Evolutionary conservation across 1,140 invertebrate species (phyloP).

Genomic region (Platyura marginata): DNA sequence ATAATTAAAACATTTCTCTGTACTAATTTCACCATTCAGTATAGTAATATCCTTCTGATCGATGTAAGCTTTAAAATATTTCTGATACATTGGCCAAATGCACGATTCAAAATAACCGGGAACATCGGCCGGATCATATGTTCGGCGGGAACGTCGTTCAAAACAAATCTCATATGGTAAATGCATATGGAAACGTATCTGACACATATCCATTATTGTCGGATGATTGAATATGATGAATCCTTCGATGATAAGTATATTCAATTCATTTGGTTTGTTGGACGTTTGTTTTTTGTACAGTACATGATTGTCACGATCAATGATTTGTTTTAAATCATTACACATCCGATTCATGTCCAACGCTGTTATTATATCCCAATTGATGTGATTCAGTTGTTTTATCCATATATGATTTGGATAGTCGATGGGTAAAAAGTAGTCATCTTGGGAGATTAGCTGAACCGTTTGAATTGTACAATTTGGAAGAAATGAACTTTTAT

Average conservation of each 20-base stretch:
- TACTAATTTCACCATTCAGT: slow-evolving; percentile 14
- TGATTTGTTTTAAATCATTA: slow-evolving; percentile 29
- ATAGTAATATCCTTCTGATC: slow-evolving; percentile 21
- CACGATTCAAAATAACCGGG: slow-evolving; percentile 59
- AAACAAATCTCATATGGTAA: slow-evolving; percentile 44
- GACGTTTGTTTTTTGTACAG: neutral
- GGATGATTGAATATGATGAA: slow-evolving; percentile 55
- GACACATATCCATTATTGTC: slow-evolving; percentile 39
- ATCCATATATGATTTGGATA: slow-evolving; percentile 44
- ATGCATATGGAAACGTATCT: slow-evolving; percentile 53
- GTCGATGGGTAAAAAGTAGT: slow-evolving; percentile 51
- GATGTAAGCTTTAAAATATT: slow-evolving; percentile 18
- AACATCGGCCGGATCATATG: slow-evolving; percentile 59
- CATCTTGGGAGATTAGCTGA: slow-evolving; percentile 49
- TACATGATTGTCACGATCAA: slow-evolving; percentile 10
- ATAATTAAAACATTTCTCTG: neutral
- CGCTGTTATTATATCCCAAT: slow-evolving; percentile 56
- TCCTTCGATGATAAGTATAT: slow-evolving; percentile 52
- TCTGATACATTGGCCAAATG: slow-evolving; percentile 54
- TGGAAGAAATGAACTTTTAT: slow-evolving; percentile 14
- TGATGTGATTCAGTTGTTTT: slow-evolving; percentile 47
- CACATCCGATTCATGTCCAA: slow-evolving; percentile 58
- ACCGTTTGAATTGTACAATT: slow-evolving; percentile 27
- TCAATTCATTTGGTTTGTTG: slow-evolving; percentile 16
- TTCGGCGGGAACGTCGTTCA: slow-evolving; percentile 33